Evolutionary conservation across 2,113 vertebrate species (phyloP), one percentile per base, ranked within the genome.

Genomic region (Anser cygnoides): DNA sequence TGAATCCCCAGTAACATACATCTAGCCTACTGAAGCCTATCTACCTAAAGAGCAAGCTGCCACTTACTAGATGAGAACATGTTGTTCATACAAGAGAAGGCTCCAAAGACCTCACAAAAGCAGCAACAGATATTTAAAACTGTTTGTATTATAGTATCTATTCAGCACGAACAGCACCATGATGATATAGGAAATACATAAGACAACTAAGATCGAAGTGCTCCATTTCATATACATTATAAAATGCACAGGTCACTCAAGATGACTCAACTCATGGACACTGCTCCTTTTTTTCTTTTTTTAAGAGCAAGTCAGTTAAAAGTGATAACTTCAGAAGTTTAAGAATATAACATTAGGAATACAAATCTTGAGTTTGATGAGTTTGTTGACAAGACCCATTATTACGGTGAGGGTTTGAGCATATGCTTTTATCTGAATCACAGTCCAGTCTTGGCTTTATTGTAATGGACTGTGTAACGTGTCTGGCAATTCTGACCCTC

Each of bases 381-480:
- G 41, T 65, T 70, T 19, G 68, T 59, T 68, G 54, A 68, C 29
- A 29, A 33, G 19, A 23, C 16, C 11, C 46, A 26, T 22, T 4
- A 28, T 17, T 43, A 17, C 19, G 10, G 65, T 3, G 10, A 61
- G 58, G 66, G 16, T 41, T 29, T 61, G 19, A 25, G 37, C 23
- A 29, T 39, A 78, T 22, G 35, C 20, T 75, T 57, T 5, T 11
- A 23, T 0, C 3, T 44, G 26, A 71, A 35, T 73, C 21, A 37
- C 16, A 39, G 21, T 39, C 52, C 68, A 26, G 26, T 43, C 41
- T 43, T 25, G 23, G 10, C 61, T 72, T 57, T 39, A 59, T 17
- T 1, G 0, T 29, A 52, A 61, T 0, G 61, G 13, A 39, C 28
- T 29, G 3, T 10, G 28, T 16, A 75, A 1, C 13, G 52, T 2